phyloP scores from a whole-genome alignment of 2,888 invertebrate species.

The Neria commutata region DNA sequence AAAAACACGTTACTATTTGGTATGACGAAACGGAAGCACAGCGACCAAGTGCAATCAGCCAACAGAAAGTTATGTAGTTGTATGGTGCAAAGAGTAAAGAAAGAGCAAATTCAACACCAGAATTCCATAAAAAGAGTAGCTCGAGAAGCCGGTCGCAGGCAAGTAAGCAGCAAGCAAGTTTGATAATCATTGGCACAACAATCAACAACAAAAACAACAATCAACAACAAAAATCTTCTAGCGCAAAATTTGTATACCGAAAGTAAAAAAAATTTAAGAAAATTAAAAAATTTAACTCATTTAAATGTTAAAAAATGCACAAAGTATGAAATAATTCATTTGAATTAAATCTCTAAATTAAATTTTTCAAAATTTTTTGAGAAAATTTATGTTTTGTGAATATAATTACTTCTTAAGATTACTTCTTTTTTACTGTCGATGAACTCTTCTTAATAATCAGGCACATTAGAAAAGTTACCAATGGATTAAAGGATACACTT shows the following conservation, averaged over 20 bases:
- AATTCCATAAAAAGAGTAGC: slow-evolving; percentile 38
- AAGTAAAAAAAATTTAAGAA: slow-evolving; percentile 9
- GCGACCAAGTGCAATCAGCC: neutral
- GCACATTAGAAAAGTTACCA: too few relatives aligned
- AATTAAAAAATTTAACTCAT: neutral
- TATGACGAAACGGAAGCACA: slow-evolving; percentile 63
- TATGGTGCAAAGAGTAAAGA: too few relatives aligned
- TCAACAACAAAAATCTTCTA: slow-evolving; percentile 39
- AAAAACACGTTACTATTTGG: slow-evolving; percentile 60
- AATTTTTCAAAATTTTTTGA: neutral
- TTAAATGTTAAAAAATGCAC: slow-evolving; percentile 23
- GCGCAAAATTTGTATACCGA: slow-evolving; percentile 32
- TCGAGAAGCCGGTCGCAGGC: neutral
- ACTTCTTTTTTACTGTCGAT: neutral
- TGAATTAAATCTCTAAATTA: neutral
- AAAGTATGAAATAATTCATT: slow-evolving; percentile 11
- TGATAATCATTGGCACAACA: slow-evolving; percentile 20
- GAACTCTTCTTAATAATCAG: neutral
- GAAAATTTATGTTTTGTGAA: too few relatives aligned
- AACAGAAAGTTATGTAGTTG: neutral
- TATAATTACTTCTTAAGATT: too few relatives aligned
- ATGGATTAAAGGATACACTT: too few relatives aligned
- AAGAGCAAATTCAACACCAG: too few relatives aligned
- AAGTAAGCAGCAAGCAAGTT: slow-evolving; percentile 35
- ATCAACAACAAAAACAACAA: too few relatives aligned